Base-by-base conservation (phyloP, 1,140 invertebrate species). In the Drosophila littoralis region DNA sequence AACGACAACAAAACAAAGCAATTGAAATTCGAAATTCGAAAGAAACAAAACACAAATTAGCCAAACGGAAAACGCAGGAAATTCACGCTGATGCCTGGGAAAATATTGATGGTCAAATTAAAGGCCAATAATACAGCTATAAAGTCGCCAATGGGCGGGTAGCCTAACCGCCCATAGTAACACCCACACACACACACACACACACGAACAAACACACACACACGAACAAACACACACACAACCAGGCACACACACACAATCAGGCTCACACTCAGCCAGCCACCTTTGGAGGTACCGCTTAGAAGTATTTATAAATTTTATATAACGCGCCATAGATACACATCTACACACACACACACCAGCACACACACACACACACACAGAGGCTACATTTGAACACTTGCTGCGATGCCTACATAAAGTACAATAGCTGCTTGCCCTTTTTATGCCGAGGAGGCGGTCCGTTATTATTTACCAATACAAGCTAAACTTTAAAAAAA, bases 291-390 rank as follows among this genome's bases (percentile, higher is more conserved):
- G 82, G 67, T 77, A 78, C 48, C 72, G 79, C 79, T 83, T 66
- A 70, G 82, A 83, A 88, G 82, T 86, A 86, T 86, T 86, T 86
- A 86, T 86, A 86, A 86, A 86, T 86, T 86, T 82, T 86, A 86
- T 86, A 86, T 86, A 88, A 86, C 79, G 82, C 83, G 78, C 75
- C 13, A 74, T 63, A 81, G 69, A 81, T 52, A 59, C 50, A 13
- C 38, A 57, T 12, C 43, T 43, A 52, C 17, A 28, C 17, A 46
- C 6, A 43, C 17, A 28, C 9, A 33, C 9, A 15, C 12, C 8
- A 3, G 0, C 3, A 3, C 22, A 28, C 22, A 54, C 17, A 28
- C 17, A 42, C 6, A 48, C 17, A 28, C 9, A 33, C 9, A 15
- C n/a, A 10, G 2, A 22, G 33, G 51, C 33, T 36, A 36, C 33